phyloP scores from a whole-genome alignment of 2,888 invertebrate genomes.

The Cordilura impudica region DNA sequence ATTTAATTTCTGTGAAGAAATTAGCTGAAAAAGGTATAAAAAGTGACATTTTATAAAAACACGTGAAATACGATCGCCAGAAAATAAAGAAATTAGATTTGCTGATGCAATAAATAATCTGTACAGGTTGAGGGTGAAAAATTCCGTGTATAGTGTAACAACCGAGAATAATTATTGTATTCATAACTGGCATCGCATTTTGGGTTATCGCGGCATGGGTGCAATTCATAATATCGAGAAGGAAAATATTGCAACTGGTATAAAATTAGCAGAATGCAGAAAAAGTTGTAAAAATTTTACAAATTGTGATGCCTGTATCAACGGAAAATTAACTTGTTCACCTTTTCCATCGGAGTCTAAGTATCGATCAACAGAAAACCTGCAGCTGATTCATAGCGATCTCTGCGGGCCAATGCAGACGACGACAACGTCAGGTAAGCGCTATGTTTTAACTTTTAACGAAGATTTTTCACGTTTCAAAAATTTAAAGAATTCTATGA shows the following conservation, averaged over 20 bases:
- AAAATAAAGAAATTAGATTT: neutral
- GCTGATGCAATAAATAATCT: conserved; percentile 12
- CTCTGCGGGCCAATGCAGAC: conserved; percentile 70
- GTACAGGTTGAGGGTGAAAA: conserved; percentile 5
- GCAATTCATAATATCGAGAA: conserved; percentile 45
- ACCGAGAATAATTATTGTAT: neutral
- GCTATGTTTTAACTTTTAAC: conserved; percentile 68
- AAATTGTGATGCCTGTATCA: conserved; percentile 58
- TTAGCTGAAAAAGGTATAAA: conserved; percentile 15
- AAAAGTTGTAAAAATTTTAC: conserved; percentile 30
- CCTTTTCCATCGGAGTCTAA: conserved; percentile 65
- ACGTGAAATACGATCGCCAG: conserved; percentile 39
- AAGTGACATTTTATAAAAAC: neutral
- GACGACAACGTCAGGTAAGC: conserved; percentile 62
- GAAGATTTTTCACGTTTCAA: conserved; percentile 69
- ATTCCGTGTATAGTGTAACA: conserved; percentile 11
- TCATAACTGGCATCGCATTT: conserved; percentile 58
- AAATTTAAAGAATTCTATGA: conserved; percentile 31
- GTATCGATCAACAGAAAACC: conserved; percentile 39
- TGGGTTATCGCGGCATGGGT: conserved; percentile 60
- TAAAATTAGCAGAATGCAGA: conserved; percentile 54
- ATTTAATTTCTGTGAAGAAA: conserved; percentile 34
- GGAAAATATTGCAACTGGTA: conserved; percentile 35
- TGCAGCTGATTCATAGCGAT: conserved; percentile 68
- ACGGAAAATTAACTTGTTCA: conserved; percentile 64